phyloP scores from a whole-genome alignment of 1,140 invertebrate genomes.

The Pseudomyrmex concolor region DNA sequence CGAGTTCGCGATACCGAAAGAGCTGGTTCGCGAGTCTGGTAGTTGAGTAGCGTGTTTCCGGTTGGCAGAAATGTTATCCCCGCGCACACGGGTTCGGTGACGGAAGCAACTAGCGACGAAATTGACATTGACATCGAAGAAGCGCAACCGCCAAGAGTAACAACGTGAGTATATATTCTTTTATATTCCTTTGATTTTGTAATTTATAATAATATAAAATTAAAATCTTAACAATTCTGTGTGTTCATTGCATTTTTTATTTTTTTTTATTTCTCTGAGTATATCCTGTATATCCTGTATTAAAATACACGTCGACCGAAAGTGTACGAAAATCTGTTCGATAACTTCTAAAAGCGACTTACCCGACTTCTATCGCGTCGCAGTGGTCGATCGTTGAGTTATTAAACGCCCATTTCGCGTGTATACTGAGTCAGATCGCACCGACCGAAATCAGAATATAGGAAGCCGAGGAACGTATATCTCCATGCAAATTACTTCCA shows the following conservation, averaged over 20 bases:
- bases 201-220: too few relatives aligned
- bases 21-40: conserved; percentile 69
- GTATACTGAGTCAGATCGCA: conserved; percentile 36
- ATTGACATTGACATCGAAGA: conserved; percentile 89
- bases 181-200: conserved; percentile 3
- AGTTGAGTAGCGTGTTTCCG: conserved; percentile 79
- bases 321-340: background rate
- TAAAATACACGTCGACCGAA: background rate
- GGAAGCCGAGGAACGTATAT: conserved; percentile 56
- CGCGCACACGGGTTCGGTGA: conserved; percentile 89
- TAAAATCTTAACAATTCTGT: background rate
- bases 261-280: background rate
- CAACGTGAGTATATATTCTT: conserved; percentile 87
- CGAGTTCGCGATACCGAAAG: conserved; percentile 34
- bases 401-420: conserved; percentile 59
- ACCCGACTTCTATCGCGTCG: background rate
- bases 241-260: background rate
- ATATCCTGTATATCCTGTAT: background rate
- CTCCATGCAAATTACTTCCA: conserved; percentile 69
- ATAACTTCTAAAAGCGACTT: conserved; percentile 13
- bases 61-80: conserved; percentile 85
- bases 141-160: conserved; percentile 88
- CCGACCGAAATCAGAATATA: conserved; percentile 57
- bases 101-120: conserved; percentile 90
- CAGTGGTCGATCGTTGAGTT: conserved; percentile 45